phyloP scores from a whole-genome alignment of 2,888 invertebrate genomes.

The Metalampra italica region DNA sequence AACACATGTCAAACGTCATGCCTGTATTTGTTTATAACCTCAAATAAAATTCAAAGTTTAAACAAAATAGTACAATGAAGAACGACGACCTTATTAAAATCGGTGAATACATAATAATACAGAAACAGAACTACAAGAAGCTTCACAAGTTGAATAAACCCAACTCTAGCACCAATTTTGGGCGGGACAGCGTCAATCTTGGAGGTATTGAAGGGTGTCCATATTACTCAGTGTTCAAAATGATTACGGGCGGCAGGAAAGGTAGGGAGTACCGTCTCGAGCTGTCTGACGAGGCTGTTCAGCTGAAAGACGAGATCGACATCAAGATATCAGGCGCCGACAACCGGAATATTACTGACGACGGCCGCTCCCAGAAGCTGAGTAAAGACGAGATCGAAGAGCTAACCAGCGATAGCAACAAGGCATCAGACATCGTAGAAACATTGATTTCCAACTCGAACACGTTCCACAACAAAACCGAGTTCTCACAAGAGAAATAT shows the following conservation, averaged over 20 bases:
- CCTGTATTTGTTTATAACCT: not conserved
- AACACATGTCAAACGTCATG: too few species aligned
- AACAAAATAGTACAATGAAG: not conserved
- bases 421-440: conserved; percentile 90
- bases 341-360: conserved; percentile 90
- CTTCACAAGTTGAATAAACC: conserved; percentile 84
- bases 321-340: conserved; percentile 85
- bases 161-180: conserved; percentile 81
- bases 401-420: conserved; percentile 85
- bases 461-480: conserved; percentile 93
- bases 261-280: conserved; percentile 77
- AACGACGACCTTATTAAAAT: conserved; percentile 70
- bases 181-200: conserved; percentile 84
- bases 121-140: conserved; percentile 88
- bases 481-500: conserved; percentile 96
- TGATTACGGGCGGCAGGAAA: conserved; percentile 80
- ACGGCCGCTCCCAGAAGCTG: conserved; percentile 88
- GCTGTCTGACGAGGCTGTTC: conserved; percentile 64
- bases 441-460: conserved; percentile 94
- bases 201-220: conserved; percentile 82
- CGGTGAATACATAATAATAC: conserved; percentile 86
- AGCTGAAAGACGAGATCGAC: conserved; percentile 79
- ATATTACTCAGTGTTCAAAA: conserved; percentile 87
- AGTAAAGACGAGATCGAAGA: conserved; percentile 90
- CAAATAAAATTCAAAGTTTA: not conserved